Base-by-base conservation (phyloP, 2,113 vertebrate species). In the Siphamia tubifer region DNA sequence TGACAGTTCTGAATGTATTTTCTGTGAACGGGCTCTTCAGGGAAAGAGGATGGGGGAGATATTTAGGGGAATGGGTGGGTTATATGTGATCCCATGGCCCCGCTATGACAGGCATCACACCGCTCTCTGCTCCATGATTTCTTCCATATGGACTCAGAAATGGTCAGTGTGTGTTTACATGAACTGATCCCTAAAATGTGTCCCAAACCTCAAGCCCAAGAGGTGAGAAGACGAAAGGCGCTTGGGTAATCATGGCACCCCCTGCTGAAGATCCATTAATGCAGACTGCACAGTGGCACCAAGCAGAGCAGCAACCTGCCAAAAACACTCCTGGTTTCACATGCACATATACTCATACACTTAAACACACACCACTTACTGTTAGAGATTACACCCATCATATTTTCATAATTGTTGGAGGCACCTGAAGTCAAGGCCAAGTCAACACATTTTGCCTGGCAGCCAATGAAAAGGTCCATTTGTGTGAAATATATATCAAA, bases 331-430 rank as follows among this genome's bases (percentile, higher is more conserved):
- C 15, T 13, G 8, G 5, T 32, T 55, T 61, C 24, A 52, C 57
- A 77, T 38, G 28, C 56, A 47, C 48, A 44, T 32, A 66, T 13
- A 45, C 48, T 32, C 45, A 32, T 40, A 25, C 48, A 60, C 36
- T 68, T 77, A 89, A 65, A 74, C 63, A 84, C 54, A 77, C 64
- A 74, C 63, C 69, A 51, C 58, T 54, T 51, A 60, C 76, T 62
- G 61, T 77, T 83, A 81, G 56, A 68, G 63, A 88, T 87, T 82
- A 74, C 76, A 77, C 38, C 45, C 47, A 61, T 91, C 87, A 86
- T 89, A 85, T 82, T 91, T 91, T 73, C 79, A 84, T 90, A 89
- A 89, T 90, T 84, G 81, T 83, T 72, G 61, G 57, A 84, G 79
- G 83, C 85, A 89, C 85, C 84, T 74, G 72, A 83, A 89, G 74